Evolutionary conservation across 2,113 vertebrate genomes (phyloP).

Genomic region (Gnathonemus echidnorhynchus): DNA sequence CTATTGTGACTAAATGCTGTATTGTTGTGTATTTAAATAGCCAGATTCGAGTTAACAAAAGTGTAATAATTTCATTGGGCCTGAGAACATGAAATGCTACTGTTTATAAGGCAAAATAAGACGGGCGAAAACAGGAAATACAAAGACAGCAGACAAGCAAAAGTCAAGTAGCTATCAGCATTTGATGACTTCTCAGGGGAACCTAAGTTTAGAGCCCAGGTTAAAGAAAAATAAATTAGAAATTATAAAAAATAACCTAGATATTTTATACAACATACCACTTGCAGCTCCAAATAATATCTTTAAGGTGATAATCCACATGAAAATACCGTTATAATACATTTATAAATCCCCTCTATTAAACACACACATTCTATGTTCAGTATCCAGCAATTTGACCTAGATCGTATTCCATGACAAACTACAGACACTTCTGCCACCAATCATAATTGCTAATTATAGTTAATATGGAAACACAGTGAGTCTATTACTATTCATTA

Average conservation of each 20-base stretch:
- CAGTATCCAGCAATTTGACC: neutral
- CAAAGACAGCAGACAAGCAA: neutral
- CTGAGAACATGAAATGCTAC: neutral
- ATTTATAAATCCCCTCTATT: neutral
- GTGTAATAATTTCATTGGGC: neutral
- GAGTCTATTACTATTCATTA: neutral
- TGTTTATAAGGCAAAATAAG: neutral
- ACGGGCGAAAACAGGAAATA: neutral
- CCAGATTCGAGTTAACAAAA: neutral
- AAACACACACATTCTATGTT: neutral
- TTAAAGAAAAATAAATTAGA: neutral
- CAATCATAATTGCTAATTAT: neutral
- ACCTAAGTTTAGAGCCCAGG: neutral
- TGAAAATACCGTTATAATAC: neutral
- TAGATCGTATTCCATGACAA: neutral
- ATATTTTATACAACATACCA: neutral
- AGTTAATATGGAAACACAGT: neutral
- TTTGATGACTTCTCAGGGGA: neutral
- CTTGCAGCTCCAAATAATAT: neutral
- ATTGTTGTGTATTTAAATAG: neutral
- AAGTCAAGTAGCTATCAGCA: neutral
- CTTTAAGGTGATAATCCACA: neutral
- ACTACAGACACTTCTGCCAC: neutral
- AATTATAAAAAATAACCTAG: neutral
- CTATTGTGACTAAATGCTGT: neutral